Conservation (phyloP, 2,797 vertebrate genomes). For the Pseudopleuronectes americanus region DNA sequence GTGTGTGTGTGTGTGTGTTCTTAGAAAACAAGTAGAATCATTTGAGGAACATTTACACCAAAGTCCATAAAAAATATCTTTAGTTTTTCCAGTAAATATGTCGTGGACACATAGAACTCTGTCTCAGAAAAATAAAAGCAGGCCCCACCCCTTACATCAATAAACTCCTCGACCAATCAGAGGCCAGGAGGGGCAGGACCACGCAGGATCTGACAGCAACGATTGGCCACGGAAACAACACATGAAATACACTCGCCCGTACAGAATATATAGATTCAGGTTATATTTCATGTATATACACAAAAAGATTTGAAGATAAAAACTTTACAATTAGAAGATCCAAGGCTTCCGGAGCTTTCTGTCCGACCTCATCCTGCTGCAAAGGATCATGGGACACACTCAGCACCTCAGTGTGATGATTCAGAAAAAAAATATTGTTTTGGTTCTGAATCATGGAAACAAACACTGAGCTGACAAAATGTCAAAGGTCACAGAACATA, state of each 20-base stretch:
- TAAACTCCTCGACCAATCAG: slow-evolving; percentile 76
- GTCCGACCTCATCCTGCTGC: slow-evolving; percentile 15
- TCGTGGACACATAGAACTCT: slow-evolving; percentile 60
- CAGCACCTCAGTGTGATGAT: too few species aligned
- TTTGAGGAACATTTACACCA: slow-evolving; percentile 72
- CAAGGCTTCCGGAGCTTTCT: slow-evolving; percentile 12
- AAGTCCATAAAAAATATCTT: slow-evolving; percentile 83
- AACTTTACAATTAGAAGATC: slow-evolving; percentile 48
- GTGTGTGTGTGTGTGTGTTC: slow-evolving; percentile 11
- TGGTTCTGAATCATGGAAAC: background rate
- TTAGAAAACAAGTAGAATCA: slow-evolving; percentile 76
- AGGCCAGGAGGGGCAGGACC: slow-evolving; percentile 75
- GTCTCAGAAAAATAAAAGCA: slow-evolving; percentile 81
- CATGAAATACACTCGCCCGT: slow-evolving; percentile 32
- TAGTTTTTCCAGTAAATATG: slow-evolving; percentile 76
- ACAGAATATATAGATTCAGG: slow-evolving; percentile 49
- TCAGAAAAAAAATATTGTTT: too few species aligned
- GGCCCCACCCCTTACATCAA: slow-evolving; percentile 78
- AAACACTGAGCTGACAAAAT: background rate
- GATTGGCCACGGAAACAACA: slow-evolving; percentile 53
- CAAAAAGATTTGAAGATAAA: slow-evolving; percentile 51
- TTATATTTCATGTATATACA: slow-evolving; percentile 56
- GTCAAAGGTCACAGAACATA: background rate
- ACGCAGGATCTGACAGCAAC: slow-evolving; percentile 62
- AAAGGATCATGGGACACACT: slow-evolving; percentile 41